These are phyloP conservation scores for Trachurus trachurus DNA, from an alignment of 2,797 vertebrate genomes.

Conservation along the genomic window DNA sequence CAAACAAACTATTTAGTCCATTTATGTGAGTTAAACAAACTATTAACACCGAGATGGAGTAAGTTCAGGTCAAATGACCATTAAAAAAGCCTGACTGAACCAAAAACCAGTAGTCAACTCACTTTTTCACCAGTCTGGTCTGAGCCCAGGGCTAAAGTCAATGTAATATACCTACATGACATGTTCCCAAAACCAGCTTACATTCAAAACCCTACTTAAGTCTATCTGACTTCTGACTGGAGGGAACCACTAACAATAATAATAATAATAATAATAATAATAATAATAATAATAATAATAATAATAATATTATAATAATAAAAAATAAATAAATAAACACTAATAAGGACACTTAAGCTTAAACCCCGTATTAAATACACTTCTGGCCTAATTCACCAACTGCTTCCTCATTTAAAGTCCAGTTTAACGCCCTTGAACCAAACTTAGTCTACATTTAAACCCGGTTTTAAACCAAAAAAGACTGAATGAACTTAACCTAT, in stretches of 20 bases:
- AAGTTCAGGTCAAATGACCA: too few relatives aligned
- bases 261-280: too few relatives aligned
- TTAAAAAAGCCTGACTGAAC: neutral
- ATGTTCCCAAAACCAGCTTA: neutral
- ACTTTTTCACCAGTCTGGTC: neutral
- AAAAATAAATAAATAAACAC: neutral
- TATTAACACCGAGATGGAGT: neutral
- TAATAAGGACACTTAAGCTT: neutral
- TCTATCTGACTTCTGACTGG: neutral
- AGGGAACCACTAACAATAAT: neutral
- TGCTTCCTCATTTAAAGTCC: neutral
- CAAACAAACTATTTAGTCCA: neutral
- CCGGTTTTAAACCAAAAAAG: neutral
- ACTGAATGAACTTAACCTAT: neutral
- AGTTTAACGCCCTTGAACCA: neutral
- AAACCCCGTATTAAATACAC: neutral
- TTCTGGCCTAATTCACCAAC: neutral
- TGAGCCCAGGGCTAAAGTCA: neutral
- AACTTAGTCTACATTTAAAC: neutral
- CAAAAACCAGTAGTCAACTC: neutral
- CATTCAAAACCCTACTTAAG: neutral
- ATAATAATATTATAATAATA: too few relatives aligned
- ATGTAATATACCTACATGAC: neutral
- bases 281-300: too few relatives aligned
- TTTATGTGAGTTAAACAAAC: neutral